Base-by-base conservation (phyloP, 2,888 invertebrate species). In the Copidosoma aretas region DNA sequence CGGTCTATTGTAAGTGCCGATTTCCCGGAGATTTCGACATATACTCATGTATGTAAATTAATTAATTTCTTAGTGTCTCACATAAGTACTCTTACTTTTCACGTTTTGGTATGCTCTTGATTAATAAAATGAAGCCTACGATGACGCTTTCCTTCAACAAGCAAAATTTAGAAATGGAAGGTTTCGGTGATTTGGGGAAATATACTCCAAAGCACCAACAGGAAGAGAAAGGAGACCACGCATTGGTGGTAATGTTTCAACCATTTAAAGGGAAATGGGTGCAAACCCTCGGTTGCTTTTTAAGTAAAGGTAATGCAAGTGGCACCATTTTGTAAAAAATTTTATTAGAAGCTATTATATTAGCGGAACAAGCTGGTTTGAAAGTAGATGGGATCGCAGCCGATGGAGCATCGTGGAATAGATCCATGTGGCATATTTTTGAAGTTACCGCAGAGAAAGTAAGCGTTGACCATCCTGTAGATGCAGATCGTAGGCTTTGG, bases 231-330 rank as follows among this genome's bases (percentile, higher is more conserved):
- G 78, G 71, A 25, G 77, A 79, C 53, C 76, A 78, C 62, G 78
- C 77, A 1, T 32, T 78, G 10, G 77, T 77, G 0, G 71, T 78
- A 3, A 75, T 75, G 74, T 77, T 74, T 63, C 74, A 75, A 62
- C 75, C 76, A 15, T 75, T 76, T 25, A 70, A 64, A 39, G 75
- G 73, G 10, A 60, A 51, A 32, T 79, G 75, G 73, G 69, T 78
- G 0, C 78, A 79, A 67, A 66, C 70, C 8, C 54, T 79, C 22
- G 78, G 63, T 1, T 70, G 72, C n/a, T 78, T 78, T 58, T 51
- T 78, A 2, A 75, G 72, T 39, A 77, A 73, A 61, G 72, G 73
- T 15, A 69, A 70, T 32, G 74, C 74, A 4, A 60, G 68, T 10
- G 71, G 75, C 39, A 63, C 25, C 21, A 54, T 73, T 3, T 61